Conservation (phyloP, 2,797 vertebrate species). For the Vultur gryphus region DNA sequence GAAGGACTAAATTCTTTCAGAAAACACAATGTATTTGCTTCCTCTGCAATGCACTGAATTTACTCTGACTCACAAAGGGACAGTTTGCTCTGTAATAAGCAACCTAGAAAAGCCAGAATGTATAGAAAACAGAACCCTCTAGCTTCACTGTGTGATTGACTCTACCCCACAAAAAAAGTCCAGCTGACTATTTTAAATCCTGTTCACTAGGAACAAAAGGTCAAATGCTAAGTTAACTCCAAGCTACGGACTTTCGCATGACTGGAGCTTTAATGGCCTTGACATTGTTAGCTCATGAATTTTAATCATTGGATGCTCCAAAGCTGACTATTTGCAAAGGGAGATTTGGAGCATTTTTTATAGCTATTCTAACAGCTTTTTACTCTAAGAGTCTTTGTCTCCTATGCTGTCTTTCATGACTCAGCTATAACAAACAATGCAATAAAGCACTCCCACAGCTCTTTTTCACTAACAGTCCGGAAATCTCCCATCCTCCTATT, state of each 20-base stretch:
- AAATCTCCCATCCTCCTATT: not conserved
- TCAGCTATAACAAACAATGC: not conserved
- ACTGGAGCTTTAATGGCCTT: not conserved
- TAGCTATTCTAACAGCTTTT: not conserved
- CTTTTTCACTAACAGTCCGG: not conserved
- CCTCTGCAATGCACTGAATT: not conserved
- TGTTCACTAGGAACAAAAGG: not conserved
- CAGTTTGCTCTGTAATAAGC: not conserved
- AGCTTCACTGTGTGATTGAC: not conserved
- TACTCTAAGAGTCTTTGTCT: not conserved
- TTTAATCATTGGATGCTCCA: not conserved
- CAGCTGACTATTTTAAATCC: not conserved
- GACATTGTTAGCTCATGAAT: not conserved
- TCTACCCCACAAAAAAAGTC: not conserved
- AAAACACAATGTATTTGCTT: conserved; percentile 36
- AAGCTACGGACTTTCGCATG: not conserved
- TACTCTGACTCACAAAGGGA: not conserved
- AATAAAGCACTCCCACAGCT: not conserved
- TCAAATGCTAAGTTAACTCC: not conserved
- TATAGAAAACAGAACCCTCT: not conserved
- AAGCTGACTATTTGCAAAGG: not conserved
- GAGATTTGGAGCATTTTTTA: not conserved
- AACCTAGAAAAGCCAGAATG: not conserved
- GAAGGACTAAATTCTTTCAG: conserved; percentile 40
- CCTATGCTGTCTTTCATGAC: not conserved